Evolutionary conservation across 2,888 invertebrate genomes (phyloP), one percentile per base, ranked within the genome.

Genomic region (Polyommatus icarus): DNA sequence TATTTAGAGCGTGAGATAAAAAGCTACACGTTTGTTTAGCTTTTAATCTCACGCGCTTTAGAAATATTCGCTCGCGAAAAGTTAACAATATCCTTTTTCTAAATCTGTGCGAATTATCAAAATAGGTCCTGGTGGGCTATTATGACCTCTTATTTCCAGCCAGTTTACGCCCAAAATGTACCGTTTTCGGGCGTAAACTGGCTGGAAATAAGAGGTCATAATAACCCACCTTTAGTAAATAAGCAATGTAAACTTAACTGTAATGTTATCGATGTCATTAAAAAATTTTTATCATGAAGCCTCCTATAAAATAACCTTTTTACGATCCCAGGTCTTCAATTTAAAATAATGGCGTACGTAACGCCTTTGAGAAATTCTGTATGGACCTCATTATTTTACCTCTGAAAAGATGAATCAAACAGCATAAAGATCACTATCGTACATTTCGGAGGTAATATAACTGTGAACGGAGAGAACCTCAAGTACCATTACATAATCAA

Each of bases 401-500:
- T 46, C 1, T 54, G 54, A 18, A 18, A 18, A 18, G 18, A 54
- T 54, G 54, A 18, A 46, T 46, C 10, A 5, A 54, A 54, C 54
- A 18, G 18, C 5, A 54, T 54, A 18, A 54, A 54, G 18, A 18
- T 54, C 54, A 18, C 18, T 18, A 54, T 54, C 54, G 54, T 54
- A 54, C 54, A 54, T 18, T 18, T 54, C 15, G 0, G 54, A 54
- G 54, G 54, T 54, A 54, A 54, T 18, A 54, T 54, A 18, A 18
- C 54, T 54, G 18, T 54, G 54, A 54, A 54, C 12, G 54, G 54
- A 18, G 54, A 54, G 18, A 46, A 76, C 20, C 59, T 36, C 76
- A 76, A 61, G 67, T 67, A 76, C 24, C 6, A 71, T 83, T 82
- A 81, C 81, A 78, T 82, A 79, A 83, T 77, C 29, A 78, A 79